Percentiles rank a stretch among this genome's conserved stretches.
phyloP scores from a whole-genome alignment of 2,888 invertebrate species.

The Anoplius nigerrimus region DNA sequence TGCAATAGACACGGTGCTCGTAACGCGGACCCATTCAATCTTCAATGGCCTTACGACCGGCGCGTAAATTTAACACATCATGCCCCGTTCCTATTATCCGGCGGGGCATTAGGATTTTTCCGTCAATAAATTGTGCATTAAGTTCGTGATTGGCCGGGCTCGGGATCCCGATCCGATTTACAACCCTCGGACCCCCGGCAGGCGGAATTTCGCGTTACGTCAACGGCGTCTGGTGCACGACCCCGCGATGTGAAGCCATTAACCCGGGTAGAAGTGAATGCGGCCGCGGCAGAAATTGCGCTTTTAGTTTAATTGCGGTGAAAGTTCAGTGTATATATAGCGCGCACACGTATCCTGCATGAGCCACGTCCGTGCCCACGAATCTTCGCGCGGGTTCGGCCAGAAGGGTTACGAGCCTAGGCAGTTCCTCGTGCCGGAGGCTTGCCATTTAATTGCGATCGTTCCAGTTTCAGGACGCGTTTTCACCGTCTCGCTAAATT shows the following conservation, averaged over 20 bases:
- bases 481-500: slow-evolving; percentile 2
- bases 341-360: slow-evolving; percentile 1
- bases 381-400: too few relatives aligned
- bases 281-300: slow-evolving; percentile 56
- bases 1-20: too few relatives aligned
- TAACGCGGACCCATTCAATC: too few relatives aligned
- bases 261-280: slow-evolving; percentile 54
- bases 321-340: slow-evolving; percentile 55
- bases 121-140: too few relatives aligned
- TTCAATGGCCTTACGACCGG: too few relatives aligned
- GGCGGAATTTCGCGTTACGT: slow-evolving; percentile 47
- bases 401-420: too few relatives aligned
- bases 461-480: slow-evolving; percentile 15
- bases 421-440: neutral
- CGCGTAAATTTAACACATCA: too few relatives aligned
- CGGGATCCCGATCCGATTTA: slow-evolving; percentile 7
- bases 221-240: slow-evolving; percentile 32
- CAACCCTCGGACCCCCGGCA: slow-evolving; percentile 13
- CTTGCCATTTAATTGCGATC: slow-evolving; percentile 20
- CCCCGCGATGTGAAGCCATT: slow-evolving; percentile 52
- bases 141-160: neutral
- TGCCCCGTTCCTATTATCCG: too few relatives aligned
- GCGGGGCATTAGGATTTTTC: too few relatives aligned
- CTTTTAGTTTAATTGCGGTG: slow-evolving; percentile 65
- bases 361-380: too few relatives aligned